phyloP scores from a whole-genome alignment of 2,797 vertebrate genomes.

The Myotis vivesi region DNA sequence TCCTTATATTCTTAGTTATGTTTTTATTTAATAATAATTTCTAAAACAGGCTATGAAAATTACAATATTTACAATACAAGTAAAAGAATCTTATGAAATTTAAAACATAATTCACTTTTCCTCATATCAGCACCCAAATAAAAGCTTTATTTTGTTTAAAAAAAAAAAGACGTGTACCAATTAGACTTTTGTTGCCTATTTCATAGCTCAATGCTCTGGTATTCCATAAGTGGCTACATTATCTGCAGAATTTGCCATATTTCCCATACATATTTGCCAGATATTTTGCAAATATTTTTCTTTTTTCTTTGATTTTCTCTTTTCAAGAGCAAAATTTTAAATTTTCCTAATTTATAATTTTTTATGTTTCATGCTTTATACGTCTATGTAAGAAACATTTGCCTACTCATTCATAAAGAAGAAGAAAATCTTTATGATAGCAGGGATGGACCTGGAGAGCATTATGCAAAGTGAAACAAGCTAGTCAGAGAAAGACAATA shows the following conservation, averaged over 20 bases:
- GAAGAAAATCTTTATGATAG: no score
- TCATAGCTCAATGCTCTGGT: neutral
- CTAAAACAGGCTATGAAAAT: no score
- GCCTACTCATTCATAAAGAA: neutral
- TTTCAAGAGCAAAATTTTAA: neutral
- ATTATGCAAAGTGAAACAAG: no score
- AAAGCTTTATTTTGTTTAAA: neutral
- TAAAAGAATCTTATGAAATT: no score
- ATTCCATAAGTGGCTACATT: neutral
- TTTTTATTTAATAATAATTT: no score
- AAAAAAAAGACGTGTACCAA: neutral
- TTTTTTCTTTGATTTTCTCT: neutral
- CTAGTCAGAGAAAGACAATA: no score
- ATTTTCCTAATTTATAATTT: neutral
- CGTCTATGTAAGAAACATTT: neutral
- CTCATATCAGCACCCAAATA: neutral
- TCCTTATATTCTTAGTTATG: no score
- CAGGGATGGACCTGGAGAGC: no score
- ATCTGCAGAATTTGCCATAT: neutral
- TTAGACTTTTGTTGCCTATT: neutral
- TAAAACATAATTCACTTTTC: neutral
- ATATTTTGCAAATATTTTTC: neutral
- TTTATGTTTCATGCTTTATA: neutral
- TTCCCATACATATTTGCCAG: neutral
- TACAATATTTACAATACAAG: no score